Conservation (phyloP, 2,113 vertebrate species). For the Amazona vittata region DNA sequence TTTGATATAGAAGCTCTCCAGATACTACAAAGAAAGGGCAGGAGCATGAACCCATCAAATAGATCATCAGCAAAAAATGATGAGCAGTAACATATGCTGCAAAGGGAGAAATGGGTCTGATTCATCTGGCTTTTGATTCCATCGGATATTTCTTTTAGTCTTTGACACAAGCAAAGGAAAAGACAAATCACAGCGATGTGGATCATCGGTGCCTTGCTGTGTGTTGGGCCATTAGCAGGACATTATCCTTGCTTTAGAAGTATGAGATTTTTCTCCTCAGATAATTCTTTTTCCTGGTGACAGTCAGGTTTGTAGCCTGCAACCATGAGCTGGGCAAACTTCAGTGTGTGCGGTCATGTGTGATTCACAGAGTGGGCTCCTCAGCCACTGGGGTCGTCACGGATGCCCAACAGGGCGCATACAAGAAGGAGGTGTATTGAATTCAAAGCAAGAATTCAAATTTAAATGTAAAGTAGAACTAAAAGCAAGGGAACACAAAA, state of each 20-base stretch:
- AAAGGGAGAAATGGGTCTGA: neutral
- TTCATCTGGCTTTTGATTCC: neutral
- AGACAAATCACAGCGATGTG: neutral
- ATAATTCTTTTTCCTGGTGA: neutral
- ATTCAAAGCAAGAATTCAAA: neutral
- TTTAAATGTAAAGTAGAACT: neutral
- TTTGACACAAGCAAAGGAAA: neutral
- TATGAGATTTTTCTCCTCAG: neutral
- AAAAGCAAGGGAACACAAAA: neutral
- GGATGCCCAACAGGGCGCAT: rapidly evolving
- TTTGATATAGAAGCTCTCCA: constrained; percentile 5
- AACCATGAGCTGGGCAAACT: neutral
- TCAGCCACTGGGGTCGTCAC: neutral
- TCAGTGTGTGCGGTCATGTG: neutral
- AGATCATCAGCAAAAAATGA: constrained; percentile 15
- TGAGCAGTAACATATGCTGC: neutral
- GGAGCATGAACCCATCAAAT: neutral
- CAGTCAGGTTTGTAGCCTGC: neutral
- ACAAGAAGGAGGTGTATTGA: rapidly evolving
- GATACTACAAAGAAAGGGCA: constrained; percentile 12
- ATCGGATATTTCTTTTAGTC: neutral
- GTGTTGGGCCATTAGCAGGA: neutral
- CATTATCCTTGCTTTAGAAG: neutral
- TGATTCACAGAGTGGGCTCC: neutral
- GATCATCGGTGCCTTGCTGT: neutral